Conservation (phyloP, 2,888 invertebrate species). For the Parnassius smintheus region DNA sequence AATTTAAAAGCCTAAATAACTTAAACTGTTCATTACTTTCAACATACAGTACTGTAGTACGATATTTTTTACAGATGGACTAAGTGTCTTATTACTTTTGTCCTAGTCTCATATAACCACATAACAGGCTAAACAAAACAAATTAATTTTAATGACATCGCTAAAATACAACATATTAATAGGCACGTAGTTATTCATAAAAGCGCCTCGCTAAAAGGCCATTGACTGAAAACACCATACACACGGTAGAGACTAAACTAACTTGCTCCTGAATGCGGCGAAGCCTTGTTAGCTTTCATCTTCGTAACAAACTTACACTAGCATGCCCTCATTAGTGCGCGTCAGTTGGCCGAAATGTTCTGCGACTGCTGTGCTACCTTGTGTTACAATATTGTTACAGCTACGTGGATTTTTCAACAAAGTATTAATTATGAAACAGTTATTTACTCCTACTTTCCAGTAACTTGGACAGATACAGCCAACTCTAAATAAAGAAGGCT, state of each 20-base stretch:
- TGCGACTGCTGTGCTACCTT: background rate
- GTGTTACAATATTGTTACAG: background rate
- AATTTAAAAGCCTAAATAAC: background rate
- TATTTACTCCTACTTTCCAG: too few species aligned
- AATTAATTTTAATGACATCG: background rate
- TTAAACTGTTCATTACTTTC: too few species aligned
- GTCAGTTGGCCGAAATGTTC: conserved; percentile 23
- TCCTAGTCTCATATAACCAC: too few species aligned
- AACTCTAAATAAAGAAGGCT: too few species aligned
- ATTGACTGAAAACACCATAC: conserved; percentile 21
- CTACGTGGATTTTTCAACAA: background rate
- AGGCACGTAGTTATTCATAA: conserved; percentile 15
- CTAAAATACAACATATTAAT: conserved; percentile 1
- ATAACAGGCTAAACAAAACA: background rate
- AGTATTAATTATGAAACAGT: background rate
- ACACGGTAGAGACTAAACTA: background rate
- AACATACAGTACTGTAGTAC: too few species aligned
- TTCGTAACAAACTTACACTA: conserved; percentile 20
- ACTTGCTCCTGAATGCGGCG: conserved; percentile 20
- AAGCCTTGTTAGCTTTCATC: conserved; percentile 23
- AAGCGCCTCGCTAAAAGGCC: conserved; percentile 12
- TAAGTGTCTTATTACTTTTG: too few species aligned
- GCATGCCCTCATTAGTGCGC: conserved; percentile 25
- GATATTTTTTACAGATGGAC: too few species aligned
- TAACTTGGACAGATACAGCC: too few species aligned